Percentiles rank a stretch among this genome's conserved stretches.
These are phyloP conservation scores for Epinephelus fuscoguttatus DNA, from an alignment of 2,113 vertebrate species.

Conservation along the genomic window DNA sequence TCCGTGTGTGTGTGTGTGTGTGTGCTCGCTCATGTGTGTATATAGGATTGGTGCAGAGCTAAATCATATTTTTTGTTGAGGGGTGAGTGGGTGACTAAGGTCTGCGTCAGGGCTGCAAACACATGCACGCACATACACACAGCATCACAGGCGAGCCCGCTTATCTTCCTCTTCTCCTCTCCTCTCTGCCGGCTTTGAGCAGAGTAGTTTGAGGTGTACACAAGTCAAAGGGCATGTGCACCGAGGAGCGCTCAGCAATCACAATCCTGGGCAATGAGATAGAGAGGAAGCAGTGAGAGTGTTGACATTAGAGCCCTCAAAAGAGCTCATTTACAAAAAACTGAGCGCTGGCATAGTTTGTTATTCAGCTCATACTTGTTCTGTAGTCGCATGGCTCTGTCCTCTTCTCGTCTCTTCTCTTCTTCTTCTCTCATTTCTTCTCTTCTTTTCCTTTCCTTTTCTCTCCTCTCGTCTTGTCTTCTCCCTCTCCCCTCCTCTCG, in stretches of 20 bases:
- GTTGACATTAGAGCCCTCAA: slow-evolving; percentile 57
- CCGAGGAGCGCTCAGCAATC: slow-evolving; percentile 43
- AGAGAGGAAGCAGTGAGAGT: slow-evolving; percentile 45
- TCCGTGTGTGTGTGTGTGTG: neutral
- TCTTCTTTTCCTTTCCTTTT: neutral
- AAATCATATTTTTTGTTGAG: slow-evolving; percentile 63
- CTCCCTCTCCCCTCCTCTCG: slow-evolving; percentile 35
- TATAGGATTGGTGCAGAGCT: slow-evolving; percentile 59
- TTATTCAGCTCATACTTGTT: slow-evolving; percentile 81
- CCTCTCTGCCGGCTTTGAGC: slow-evolving; percentile 11
- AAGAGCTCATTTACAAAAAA: slow-evolving; percentile 60
- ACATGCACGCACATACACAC: neutral
- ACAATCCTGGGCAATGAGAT: slow-evolving; percentile 38
- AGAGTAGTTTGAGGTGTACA: slow-evolving; percentile 23
- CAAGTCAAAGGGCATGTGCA: slow-evolving; percentile 61
- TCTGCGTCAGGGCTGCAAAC: slow-evolving; percentile 38
- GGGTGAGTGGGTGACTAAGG: slow-evolving; percentile 61
- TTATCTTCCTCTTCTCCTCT: neutral
- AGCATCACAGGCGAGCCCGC: neutral
- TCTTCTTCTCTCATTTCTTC: slow-evolving; percentile 19
- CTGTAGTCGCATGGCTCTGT: slow-evolving; percentile 50
- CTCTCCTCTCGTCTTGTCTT: neutral
- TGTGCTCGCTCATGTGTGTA: neutral
- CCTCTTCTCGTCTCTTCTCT: slow-evolving; percentile 6
- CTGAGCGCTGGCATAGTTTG: slow-evolving; percentile 65